phyloP scores from a whole-genome alignment of 2,113 vertebrate genomes.

The Mugil cephalus region DNA sequence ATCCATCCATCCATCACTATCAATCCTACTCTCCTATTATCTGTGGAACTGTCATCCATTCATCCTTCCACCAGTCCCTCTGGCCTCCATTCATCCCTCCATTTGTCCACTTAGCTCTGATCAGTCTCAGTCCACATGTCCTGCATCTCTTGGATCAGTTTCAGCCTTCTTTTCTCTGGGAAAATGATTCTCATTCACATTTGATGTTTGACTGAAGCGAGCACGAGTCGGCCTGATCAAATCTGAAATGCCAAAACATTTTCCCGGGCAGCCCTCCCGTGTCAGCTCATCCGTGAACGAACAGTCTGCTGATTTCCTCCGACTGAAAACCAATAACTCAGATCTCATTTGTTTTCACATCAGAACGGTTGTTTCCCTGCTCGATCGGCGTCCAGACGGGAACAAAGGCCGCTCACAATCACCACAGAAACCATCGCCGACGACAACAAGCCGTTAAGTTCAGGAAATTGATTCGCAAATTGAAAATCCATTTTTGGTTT shows the following conservation, averaged over 20 bases:
- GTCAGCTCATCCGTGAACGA: not conserved
- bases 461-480: conserved; percentile 18
- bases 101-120: too few species aligned
- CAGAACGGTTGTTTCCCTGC: not conserved
- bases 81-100: too few species aligned
- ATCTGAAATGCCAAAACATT: not conserved
- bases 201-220: too few species aligned
- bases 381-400: not conserved
- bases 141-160: too few species aligned
- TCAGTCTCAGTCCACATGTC: too few species aligned
- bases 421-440: not conserved
- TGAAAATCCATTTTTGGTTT: conserved; percentile 22
- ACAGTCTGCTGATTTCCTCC: conserved; percentile 7
- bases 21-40: too few species aligned
- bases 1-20: too few species aligned
- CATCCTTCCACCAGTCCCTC: too few species aligned
- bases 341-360: conserved; percentile 3
- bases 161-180: too few species aligned
- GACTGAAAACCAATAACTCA: not conserved
- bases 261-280: not conserved
- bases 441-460: not conserved
- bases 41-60: too few species aligned
- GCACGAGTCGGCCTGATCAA: not conserved
- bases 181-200: too few species aligned
- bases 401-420: not conserved